phyloP scores from a whole-genome alignment of 1,140 invertebrate genomes.

The Cylas formicarius region DNA sequence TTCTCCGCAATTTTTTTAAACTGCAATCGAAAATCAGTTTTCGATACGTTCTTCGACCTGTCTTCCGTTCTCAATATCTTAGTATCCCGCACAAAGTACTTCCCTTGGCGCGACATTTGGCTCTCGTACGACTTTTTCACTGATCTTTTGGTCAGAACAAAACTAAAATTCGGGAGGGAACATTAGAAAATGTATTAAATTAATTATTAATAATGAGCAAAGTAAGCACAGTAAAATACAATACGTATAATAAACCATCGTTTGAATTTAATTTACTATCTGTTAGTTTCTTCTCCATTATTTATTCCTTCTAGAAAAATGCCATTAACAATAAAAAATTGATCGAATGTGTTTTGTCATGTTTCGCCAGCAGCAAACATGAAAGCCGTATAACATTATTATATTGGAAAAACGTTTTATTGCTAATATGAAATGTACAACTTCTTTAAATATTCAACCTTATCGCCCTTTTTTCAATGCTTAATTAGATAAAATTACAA shows the following conservation, averaged over 20 bases:
- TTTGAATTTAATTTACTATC: neutral
- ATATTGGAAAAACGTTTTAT: too few species aligned
- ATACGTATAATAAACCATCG: slow-evolving; percentile 1
- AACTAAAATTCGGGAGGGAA: too few species aligned
- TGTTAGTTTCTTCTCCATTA: neutral
- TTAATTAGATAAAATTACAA: too few species aligned
- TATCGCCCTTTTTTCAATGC: too few species aligned
- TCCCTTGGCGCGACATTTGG: slow-evolving; percentile 4
- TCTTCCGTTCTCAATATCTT: slow-evolving; percentile 18
- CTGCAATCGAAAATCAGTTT: slow-evolving; percentile 17
- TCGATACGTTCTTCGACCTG: slow-evolving; percentile 19
- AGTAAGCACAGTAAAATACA: neutral
- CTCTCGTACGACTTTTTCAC: slow-evolving; percentile 17
- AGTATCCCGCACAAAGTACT: slow-evolving; percentile 5
- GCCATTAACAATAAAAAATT: too few species aligned
- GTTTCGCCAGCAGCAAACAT: too few species aligned
- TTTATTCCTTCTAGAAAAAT: too few species aligned
- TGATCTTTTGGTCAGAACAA: slow-evolving; percentile 13
- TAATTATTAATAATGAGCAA: neutral
- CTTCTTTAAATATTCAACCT: too few species aligned
- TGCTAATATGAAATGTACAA: too few species aligned
- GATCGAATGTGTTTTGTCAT: too few species aligned
- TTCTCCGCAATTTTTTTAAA: slow-evolving; percentile 14
- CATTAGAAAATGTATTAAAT: neutral
- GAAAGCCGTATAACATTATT: neutral